Evolutionary conservation across 2,113 vertebrate species (phyloP), one percentile per base, ranked within the genome.

Genomic region (Leucoraja erinaceus): DNA sequence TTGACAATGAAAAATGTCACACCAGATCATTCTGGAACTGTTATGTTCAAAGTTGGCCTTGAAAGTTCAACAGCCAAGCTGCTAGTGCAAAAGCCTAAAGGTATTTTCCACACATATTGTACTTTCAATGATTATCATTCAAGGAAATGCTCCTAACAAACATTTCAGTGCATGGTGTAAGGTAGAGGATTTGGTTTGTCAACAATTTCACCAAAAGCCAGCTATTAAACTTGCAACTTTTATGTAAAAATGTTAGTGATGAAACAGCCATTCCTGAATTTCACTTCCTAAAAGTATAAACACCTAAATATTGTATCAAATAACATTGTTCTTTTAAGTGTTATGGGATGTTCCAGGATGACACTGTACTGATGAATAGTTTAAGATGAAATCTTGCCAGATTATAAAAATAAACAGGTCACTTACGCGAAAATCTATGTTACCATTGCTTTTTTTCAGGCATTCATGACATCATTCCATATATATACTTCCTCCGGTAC

Each of bases 1-100:
- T 95, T 99, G 94, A 95, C 95, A 77, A 95, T 99, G 93, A 98
- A 96, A 96, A 99, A 98, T 96, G 98, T 99, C 92, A 98, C 98
- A 2, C 94, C 96, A 0, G 98, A 99, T 88, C 98, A 99, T 93
- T 97, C 97, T 0, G 98, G 98, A 4, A 95, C 96, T 2, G 93
- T 99, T 95, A 97, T 95, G 93, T 98, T 99, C 93, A 97, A 96
- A 95, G 96, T 96, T n/a, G 94, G 97, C 94, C 96, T 94, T 1
- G 95, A 95, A 0, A 94, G 93, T 0, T 95, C 96, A 0, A 93
- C 95, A 84, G 93, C 93, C 33, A 93, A 83, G 61, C 16, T 93
- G 76, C 20, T 83, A 20, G 93, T 93, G 33, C 61, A 84, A 81
- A 93, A 70, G 59, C 77, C 93, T 78, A 86, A 83, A 93, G 79